Evolutionary conservation across 2,113 vertebrate genomes (phyloP).

Genomic region (Synchiropus splendidus): DNA sequence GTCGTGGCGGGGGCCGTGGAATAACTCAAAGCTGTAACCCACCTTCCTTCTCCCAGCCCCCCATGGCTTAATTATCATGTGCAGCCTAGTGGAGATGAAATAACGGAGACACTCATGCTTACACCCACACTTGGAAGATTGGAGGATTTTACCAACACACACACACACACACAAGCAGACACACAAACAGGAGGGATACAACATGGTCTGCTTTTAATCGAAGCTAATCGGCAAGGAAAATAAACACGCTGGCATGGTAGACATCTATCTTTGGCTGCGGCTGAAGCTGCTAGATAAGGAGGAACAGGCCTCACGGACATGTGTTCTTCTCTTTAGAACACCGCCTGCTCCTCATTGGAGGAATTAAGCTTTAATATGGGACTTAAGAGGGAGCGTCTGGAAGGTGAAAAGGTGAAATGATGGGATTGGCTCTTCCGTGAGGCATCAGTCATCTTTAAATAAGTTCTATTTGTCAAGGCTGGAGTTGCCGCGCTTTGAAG

Average conservation of each 20-base stretch:
- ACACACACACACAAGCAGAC: constrained; percentile 46
- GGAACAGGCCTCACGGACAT: constrained; percentile 54
- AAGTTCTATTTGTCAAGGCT: constrained; percentile 23
- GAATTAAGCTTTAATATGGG: constrained; percentile 53
- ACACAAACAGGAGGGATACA: constrained; percentile 44
- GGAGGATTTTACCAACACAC: constrained; percentile 20
- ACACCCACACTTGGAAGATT: constrained; percentile 48
- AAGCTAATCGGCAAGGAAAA: constrained; percentile 63
- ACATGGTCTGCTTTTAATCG: constrained; percentile 64
- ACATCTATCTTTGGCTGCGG: constrained; percentile 52
- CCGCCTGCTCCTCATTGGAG: constrained; percentile 48
- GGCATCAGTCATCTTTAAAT: constrained; percentile 52
- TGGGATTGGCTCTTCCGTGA: constrained; percentile 50
- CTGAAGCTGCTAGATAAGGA: constrained; percentile 54
- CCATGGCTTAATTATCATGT: constrained; percentile 83
- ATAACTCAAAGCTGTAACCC: constrained; percentile 77
- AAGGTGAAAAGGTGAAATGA: constrained; percentile 63
- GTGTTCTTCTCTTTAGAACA: constrained; percentile 50
- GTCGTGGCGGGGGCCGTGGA: constrained; percentile 20
- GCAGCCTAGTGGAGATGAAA: constrained; percentile 78
- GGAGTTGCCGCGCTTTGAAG: constrained; percentile 15
- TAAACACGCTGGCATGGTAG: constrained; percentile 56
- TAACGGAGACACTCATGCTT: constrained; percentile 70
- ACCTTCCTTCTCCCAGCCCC: constrained; percentile 73
- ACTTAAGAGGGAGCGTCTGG: constrained; percentile 38